Evolutionary conservation across 2,888 invertebrate species (phyloP), one percentile per base, ranked within the genome.

Genomic region (Drosophila meridionalis): DNA sequence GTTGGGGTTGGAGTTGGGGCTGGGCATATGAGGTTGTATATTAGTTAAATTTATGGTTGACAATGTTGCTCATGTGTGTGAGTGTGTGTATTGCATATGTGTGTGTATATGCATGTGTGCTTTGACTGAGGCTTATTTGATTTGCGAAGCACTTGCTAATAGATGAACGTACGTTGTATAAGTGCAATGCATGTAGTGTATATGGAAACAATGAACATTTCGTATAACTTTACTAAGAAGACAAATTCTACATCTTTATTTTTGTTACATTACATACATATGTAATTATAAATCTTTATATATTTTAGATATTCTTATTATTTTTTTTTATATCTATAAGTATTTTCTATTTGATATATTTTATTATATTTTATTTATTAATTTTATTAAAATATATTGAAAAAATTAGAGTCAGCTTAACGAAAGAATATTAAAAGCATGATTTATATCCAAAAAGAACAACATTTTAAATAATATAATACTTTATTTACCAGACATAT

Each of bases 31-130:
- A 42, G 30, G 4, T 73, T 83, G 79, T 86, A 69, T 83, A 86
- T 87, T 89, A 85, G 86, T 83, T 86, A 69, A 83, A 88, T 90
- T 90, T 80, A 87, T 86, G 64, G 70, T 56, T 70, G 59, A 80
- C 80, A 74, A 73, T 77, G 58, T 66, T 47, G 40, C 53, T 56
- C 20, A 26, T 14, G 3, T 40, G 30, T 26, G n/a, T 42, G 45
- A 5, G 28, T 6, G 14, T 40, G 57, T 20, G 57, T 34, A 32
- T 61, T 48, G 32, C 26, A 7, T 57, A 26, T 8, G 42, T 43
- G 43, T 66, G 55, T 59, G 57, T 32, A 53, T 61, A 57, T 67
- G 57, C 52, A 64, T 76, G 43, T 59, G 48, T 34, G 30, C 62
- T 52, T 32, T 42, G 63, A 59, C 79, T 57, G 59, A 59, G 60